Conservation (phyloP, 2,888 invertebrate genomes). For the Sycophila texana region DNA sequence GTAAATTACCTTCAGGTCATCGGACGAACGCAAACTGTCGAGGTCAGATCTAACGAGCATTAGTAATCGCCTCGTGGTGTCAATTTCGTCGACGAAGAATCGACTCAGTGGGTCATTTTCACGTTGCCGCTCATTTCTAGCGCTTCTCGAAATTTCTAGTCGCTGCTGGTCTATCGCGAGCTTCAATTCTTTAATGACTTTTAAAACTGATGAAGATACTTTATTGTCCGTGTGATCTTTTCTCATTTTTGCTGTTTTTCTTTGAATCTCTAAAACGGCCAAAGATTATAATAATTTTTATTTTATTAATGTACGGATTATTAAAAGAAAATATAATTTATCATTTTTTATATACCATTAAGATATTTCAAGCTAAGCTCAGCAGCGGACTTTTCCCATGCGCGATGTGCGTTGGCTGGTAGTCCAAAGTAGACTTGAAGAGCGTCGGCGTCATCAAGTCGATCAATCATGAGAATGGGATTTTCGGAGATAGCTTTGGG, state of each 20-base stretch:
- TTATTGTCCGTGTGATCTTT: constrained; percentile 55
- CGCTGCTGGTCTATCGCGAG: constrained; percentile 61
- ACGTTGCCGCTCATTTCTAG: constrained; percentile 21
- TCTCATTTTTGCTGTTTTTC: constrained; percentile 54
- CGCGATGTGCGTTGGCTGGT: constrained; percentile 90
- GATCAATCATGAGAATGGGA: constrained; percentile 81
- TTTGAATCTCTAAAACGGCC: constrained; percentile 58
- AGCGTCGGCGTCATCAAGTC: constrained; percentile 84
- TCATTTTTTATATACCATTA: constrained; percentile 74
- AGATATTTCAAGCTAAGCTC: constrained; percentile 81
- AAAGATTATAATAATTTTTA: too few species aligned
- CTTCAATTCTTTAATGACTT: constrained; percentile 64
- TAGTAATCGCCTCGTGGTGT: constrained; percentile 79
- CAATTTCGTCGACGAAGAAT: constrained; percentile 82
- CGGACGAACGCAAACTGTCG: constrained; percentile 61
- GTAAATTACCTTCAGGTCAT: constrained; percentile 42
- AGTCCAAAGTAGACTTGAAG: constrained; percentile 86
- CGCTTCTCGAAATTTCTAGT: constrained; percentile 14
- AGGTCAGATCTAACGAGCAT: constrained; percentile 77
- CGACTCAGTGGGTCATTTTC: constrained; percentile 77
- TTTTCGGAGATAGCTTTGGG: constrained; percentile 77
- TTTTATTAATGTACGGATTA: too few species aligned
- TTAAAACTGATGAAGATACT: constrained; percentile 39
- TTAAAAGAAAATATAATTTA: constrained; percentile 5
- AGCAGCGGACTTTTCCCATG: constrained; percentile 86